Evolutionary conservation across 2,888 invertebrate species (phyloP).

Genomic region (Hipparchia sbordonii): DNA sequence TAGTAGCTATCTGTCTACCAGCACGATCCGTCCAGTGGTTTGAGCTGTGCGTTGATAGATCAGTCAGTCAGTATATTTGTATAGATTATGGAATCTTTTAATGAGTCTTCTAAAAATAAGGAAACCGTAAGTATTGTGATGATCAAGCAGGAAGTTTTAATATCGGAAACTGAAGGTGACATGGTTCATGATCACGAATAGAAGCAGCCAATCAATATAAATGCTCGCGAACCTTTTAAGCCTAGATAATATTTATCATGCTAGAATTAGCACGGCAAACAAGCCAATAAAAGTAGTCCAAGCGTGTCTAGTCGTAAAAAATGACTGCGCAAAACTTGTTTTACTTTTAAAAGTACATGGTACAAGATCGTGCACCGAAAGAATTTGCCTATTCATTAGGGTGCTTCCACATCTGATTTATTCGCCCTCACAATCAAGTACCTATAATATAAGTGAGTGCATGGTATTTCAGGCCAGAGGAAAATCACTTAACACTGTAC

Average conservation of each 20-base stretch:
- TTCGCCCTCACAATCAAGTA: not conserved
- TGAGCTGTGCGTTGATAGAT: no score
- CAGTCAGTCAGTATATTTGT: no score
- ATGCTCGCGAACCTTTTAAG: not conserved
- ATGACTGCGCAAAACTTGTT: slow-evolving; percentile 16
- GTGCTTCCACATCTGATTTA: not conserved
- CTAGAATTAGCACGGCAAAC: not conserved
- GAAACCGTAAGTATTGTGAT: no score
- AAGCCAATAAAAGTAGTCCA: slow-evolving; percentile 9
- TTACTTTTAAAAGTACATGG: not conserved
- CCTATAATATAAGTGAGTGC: no score
- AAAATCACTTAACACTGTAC: no score
- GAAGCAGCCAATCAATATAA: not conserved
- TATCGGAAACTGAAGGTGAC: not conserved
- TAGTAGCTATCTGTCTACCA: no score
- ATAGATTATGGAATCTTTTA: no score
- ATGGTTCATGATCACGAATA: not conserved
- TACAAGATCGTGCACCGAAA: not conserved
- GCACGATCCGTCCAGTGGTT: no score
- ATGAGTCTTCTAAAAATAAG: no score
- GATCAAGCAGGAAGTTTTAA: not conserved
- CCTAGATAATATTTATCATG: not conserved
- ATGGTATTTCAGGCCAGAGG: no score
- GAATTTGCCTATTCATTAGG: not conserved
- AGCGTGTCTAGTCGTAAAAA: slow-evolving; percentile 20